phyloP scores from a whole-genome alignment of 2,888 invertebrate genomes.

The Cephonodes hylas region DNA sequence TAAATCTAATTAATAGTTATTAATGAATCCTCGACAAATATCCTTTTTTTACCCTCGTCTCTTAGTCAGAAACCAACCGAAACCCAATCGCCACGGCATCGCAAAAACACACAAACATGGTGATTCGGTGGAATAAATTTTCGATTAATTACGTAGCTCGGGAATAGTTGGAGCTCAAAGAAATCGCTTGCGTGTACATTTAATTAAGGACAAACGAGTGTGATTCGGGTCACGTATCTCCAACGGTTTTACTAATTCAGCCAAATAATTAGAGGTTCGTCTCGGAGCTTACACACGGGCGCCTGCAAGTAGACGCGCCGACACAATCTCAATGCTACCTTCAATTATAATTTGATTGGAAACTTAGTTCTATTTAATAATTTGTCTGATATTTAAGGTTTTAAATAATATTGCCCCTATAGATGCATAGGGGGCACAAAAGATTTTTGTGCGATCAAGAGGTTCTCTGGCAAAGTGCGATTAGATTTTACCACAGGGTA shows the following conservation, averaged over 20 bases:
- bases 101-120: background rate
- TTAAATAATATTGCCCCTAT: too few species aligned
- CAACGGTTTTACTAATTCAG: slow-evolving; percentile 45
- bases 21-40: too few species aligned
- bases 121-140: background rate
- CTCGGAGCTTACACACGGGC: slow-evolving; percentile 25
- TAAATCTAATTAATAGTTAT: too few species aligned
- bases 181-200: background rate
- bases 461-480: too few species aligned
- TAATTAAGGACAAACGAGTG: slow-evolving; percentile 4
- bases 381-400: too few species aligned
- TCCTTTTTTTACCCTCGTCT: too few species aligned
- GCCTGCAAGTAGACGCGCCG: background rate
- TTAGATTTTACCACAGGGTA: too few species aligned
- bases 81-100: background rate
- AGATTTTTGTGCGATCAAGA: too few species aligned
- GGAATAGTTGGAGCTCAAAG: background rate
- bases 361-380: background rate
- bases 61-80: too few species aligned
- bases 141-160: background rate
- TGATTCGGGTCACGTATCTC: slow-evolving; percentile 33
- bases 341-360: background rate
- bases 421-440: too few species aligned
- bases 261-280: slow-evolving; percentile 44
- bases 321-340: background rate